Percentiles rank a stretch among this genome's conserved stretches.
phyloP scores from a whole-genome alignment of 2,797 vertebrate species.

The Paguma larvata region DNA sequence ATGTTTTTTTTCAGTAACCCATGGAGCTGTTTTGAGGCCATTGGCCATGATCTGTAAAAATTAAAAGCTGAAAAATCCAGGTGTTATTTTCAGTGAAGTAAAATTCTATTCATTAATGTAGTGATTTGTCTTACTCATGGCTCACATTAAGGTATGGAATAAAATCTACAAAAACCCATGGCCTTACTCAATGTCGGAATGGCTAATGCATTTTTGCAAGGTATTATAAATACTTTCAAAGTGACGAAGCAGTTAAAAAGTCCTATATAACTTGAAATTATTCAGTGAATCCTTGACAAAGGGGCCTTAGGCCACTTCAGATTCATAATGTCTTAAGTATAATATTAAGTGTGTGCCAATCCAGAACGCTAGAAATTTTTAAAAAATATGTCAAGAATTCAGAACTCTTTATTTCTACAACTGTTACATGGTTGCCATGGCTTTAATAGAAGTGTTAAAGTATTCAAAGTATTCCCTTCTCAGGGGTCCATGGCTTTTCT shows the following conservation, averaged over 20 bases:
- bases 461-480: neutral
- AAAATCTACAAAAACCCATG: slow-evolving; percentile 27
- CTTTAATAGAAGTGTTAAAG: neutral
- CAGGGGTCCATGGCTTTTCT: neutral
- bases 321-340: neutral
- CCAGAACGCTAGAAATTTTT: neutral
- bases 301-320: neutral
- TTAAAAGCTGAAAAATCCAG: neutral
- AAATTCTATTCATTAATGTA: neutral
- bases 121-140: slow-evolving; percentile 16
- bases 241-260: neutral
- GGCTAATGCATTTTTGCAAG: neutral
- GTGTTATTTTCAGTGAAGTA: neutral
- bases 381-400: neutral
- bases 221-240: slow-evolving; percentile 23
- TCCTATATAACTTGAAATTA: neutral
- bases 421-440: slow-evolving; percentile 24
- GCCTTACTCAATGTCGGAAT: neutral
- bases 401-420: slow-evolving; percentile 21
- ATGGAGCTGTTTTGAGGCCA: neutral
- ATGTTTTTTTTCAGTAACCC: neutral
- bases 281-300: neutral
- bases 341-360: slow-evolving; percentile 28
- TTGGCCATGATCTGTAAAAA: neutral
- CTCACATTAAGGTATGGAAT: neutral